Base-by-base conservation (phyloP, 2,797 vertebrate species). In the Sebastes iracundus region DNA sequence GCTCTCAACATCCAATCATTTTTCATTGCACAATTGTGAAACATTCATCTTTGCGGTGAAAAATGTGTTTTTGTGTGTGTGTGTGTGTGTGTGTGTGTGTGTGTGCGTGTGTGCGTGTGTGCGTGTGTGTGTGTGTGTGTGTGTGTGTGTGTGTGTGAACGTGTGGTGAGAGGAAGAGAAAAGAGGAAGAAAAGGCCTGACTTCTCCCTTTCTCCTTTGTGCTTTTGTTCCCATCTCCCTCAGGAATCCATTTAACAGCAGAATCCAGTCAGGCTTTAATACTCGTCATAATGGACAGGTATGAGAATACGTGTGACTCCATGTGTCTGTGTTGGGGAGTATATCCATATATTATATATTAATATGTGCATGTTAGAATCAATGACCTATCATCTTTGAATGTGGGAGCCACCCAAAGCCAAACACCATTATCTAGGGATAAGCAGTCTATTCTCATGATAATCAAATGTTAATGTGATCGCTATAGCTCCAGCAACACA, bases 191-290 rank as follows among this genome's bases (percentile, higher is more conserved):
- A 56, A 62, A 65, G 23, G 27, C 22, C 30, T 5, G 60, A 72
- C 65, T 52, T 58, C 58, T 78, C 35, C 38, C 14, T 56, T 52
- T 62, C 27, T 80, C 38, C 61, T 82, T 61, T 62, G 60, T 81
- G 79, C 63, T 65, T 85, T 83, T 85, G 78, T 85, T 75, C 72
- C n/a, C n/a, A 28, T 27, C 59, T 76, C 83, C 68, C 67, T 35
- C 63, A 53, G 66, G 63, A 79, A 68, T 73, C 55, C 18, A 33
- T 66, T 72, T 59, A 68, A 79, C 33, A 63, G 35, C 32, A 56
- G 55, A 73, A 30, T 79, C 14, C 53, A 59, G 60, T 52, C 38
- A 3, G 32, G 55, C 68, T 76, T 30, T 82, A 7, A 25, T 49
- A 71, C 73, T 2, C 3, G 7, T 60, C 18, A 52, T 32, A 72